Evolutionary conservation across 1,140 invertebrate genomes (phyloP), one percentile per base, ranked within the genome.

Genomic region (Eubasilissa regina): DNA sequence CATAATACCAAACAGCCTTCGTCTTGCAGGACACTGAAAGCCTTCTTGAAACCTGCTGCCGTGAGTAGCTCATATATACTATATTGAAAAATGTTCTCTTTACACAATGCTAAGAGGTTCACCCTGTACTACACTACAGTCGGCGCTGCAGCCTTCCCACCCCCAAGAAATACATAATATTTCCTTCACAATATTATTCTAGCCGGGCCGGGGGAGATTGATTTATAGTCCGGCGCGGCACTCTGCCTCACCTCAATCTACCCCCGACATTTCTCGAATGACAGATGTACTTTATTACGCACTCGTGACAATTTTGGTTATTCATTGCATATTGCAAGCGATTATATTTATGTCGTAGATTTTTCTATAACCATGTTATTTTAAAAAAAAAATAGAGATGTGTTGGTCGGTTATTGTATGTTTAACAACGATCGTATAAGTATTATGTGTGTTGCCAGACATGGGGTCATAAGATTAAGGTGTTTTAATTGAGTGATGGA

Each of bases 161-260:
- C 53, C 19, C 19, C 13, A 15, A 55, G 53, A 15, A 55, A 55
- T 17, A n/a, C 53, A 17, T 17, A 15, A 17, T 55, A n/a, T 17
- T 12, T 21, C 17, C 60, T 6, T 21, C 35, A 17, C 43, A 45
- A 68, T 68, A 68, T 68, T 68, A 68, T n/a, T 44, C 45, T 47
- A 15, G 35, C 64, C 43, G 64, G n/a, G 12, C n/a, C 13, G 64
- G 64, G 64, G n/a, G n/a, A n/a, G 64, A 44, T 45, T 68, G 64
- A 68, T 68, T 68, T 68, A 68, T 68, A 0, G 64, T 45, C 35
- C 64, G 45, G 64, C 25, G 13, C 10, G 12, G 25, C 64, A 68
- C 64, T 68, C 17, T 68, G 19, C 64, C 64, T 68, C 19, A 45
- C 64, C 43, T 68, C 64, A 47, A 3, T 12, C 44, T 3, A 45